These are phyloP conservation scores for Himantopus leucocephalus DNA, from an alignment of 2,113 vertebrate species.

Conservation along the genomic window DNA sequence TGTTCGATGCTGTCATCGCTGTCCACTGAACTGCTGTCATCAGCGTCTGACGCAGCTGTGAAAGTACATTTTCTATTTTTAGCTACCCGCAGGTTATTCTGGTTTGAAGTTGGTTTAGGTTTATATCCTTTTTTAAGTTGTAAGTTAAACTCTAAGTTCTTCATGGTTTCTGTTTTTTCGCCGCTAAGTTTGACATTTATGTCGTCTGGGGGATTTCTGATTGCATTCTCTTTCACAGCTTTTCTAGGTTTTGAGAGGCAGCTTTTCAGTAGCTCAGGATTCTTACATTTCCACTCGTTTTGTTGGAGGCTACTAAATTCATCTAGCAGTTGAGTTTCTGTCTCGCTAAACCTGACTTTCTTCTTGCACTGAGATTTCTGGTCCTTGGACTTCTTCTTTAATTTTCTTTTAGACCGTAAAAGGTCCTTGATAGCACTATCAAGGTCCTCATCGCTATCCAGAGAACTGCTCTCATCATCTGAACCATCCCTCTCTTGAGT, in stretches of 20 bases:
- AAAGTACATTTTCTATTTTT: not conserved
- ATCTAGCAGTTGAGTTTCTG: constrained; percentile 38
- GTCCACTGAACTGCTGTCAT: constrained; percentile 89
- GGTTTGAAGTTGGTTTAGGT: not conserved
- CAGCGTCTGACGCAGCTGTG: not conserved
- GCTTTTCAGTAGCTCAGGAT: constrained; percentile 58
- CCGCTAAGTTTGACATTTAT: not conserved
- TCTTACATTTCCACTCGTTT: constrained; percentile 18
- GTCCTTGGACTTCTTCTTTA: constrained; percentile 83
- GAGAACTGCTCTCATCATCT: constrained; percentile 91
- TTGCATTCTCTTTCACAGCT: not conserved
- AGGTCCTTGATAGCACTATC: constrained; percentile 93
- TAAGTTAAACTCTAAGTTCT: not conserved
- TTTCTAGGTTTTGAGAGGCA: constrained; percentile 68
- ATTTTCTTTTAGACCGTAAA: constrained; percentile 87
- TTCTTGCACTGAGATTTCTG: constrained; percentile 76
- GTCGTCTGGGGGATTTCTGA: not conserved
- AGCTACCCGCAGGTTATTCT: not conserved
- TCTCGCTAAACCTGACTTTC: constrained; percentile 68
- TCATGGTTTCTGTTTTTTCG: not conserved
- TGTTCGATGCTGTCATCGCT: constrained; percentile 95
- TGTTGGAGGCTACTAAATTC: constrained; percentile 15
- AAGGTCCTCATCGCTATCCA: constrained; percentile 95
- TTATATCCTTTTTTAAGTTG: constrained; percentile 7
- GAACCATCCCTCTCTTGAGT: constrained; percentile 54